Conservation (phyloP, 2,888 invertebrate genomes). For the Heterodera filipjevi region DNA sequence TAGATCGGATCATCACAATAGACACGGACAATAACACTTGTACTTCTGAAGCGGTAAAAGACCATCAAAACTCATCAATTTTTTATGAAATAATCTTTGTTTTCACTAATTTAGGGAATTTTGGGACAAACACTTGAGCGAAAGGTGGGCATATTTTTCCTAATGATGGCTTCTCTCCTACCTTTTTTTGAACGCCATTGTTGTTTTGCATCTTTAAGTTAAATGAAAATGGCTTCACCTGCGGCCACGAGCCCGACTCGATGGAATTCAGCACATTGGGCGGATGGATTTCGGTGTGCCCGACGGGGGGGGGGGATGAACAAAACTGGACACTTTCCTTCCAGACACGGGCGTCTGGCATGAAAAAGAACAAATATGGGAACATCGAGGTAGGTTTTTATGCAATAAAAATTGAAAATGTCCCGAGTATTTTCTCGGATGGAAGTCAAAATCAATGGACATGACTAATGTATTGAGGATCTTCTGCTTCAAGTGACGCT, state of each 20-base stretch:
- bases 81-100: neutral
- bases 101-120: constrained; percentile 53
- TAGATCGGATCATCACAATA: constrained; percentile 75
- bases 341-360: constrained; percentile 87
- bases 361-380: constrained; percentile 91
- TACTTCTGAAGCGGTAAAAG: constrained; percentile 79
- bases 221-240: constrained; percentile 57
- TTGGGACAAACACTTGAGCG: constrained; percentile 56
- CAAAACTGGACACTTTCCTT: neutral
- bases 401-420: too few species aligned
- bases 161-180: neutral
- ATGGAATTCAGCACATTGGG: constrained; percentile 78
- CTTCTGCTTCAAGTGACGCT: constrained; percentile 82
- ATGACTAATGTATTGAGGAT: too few species aligned
- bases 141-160: constrained; percentile 37
- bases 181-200: too few species aligned
- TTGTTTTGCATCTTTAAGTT: constrained; percentile 38
- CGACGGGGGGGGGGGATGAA: neutral
- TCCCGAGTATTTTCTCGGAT: too few species aligned
- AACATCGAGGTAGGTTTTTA: constrained; percentile 64
- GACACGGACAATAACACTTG: constrained; percentile 82
- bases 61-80: neutral
- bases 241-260: constrained; percentile 95
- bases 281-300: constrained; percentile 83
- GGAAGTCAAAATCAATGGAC: too few species aligned